A percentile compares a stretch with the other conserved stretches of the same genome.
Evolutionary conservation across 2,888 invertebrate species (phyloP).

Genomic region (Ophonus ardosiacus): DNA sequence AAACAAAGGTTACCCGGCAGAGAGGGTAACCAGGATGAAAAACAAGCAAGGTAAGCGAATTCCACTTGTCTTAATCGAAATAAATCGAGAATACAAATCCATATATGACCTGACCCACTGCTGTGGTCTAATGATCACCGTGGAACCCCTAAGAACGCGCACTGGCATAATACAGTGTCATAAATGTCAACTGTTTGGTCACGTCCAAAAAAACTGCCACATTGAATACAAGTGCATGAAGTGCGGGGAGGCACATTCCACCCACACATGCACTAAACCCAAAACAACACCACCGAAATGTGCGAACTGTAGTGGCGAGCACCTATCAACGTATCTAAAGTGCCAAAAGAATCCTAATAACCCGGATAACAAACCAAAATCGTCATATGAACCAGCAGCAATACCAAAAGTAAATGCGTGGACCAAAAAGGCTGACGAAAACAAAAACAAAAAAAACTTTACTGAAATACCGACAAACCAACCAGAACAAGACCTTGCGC

Average conservation of each 20-base stretch:
- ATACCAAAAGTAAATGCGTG: neutral
- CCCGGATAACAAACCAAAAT: neutral
- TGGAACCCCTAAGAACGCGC: constrained; percentile 73
- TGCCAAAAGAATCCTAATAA: constrained; percentile 68
- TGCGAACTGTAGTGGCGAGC: constrained; percentile 73
- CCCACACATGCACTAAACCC: constrained; percentile 72
- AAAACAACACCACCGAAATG: constrained; percentile 71
- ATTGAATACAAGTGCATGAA: constrained; percentile 74
- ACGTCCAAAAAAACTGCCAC: constrained; percentile 74
- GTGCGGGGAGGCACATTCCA: constrained; percentile 74
- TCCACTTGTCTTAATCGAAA: constrained; percentile 70
- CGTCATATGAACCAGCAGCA: neutral
- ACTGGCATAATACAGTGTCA: constrained; percentile 72
- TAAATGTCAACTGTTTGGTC: constrained; percentile 76
- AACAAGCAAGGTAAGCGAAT: constrained; percentile 68
- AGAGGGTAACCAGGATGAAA: constrained; percentile 73
- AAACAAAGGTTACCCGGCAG: constrained; percentile 71
- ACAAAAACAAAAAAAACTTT: neutral
- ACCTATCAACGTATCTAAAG: constrained; percentile 73
- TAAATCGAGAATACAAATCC: constrained; percentile 69
- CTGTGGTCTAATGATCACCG: constrained; percentile 71
- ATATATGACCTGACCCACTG: constrained; percentile 69
- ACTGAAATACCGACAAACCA: neutral
- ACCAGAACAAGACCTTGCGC: neutral
- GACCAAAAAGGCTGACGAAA: neutral